Evolutionary conservation across 2,888 invertebrate genomes (phyloP), one percentile per base, ranked within the genome.

Genomic region (Drosophila diplacantha): DNA sequence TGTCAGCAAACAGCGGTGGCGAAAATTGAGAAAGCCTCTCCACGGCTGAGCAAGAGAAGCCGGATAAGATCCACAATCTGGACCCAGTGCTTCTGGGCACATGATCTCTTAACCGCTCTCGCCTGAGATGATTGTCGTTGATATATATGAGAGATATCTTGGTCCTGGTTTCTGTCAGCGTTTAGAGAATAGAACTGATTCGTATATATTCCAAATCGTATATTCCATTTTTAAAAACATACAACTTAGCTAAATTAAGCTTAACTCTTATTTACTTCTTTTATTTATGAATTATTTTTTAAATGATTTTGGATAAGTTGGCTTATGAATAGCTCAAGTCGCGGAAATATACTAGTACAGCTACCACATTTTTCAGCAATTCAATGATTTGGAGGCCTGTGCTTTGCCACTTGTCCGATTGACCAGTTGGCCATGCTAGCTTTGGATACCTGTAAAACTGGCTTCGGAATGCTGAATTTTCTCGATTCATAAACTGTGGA

Each of bases 401-500:
- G 18, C 20, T 35, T 37, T 18, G 54, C 20, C 54, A 54, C 62
- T 71, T 72, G 75, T 58, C 52, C 51, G 75, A 65, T 68, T 72
- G 74, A 67, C 77, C 70, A 77, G 75, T 58, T 77, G 74, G 52
- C 72, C 66, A 62, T 54, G 55, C 46, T 39, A 58, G 72, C 57
- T 56, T 69, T 62, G 64, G 50, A 61, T 70, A 75, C 82, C 69
- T 71, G 78, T 80, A 66, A 80, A 79, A 79, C 82, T 80, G 80
- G 79, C 74, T 73, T 66, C 63, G 75, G 73, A 78, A 81, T 79
- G 78, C 59, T 70, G 68, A 59, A 71, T 79, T 82, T 82, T 82
- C 80, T 67, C 37, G 69, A 82, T 82, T 75, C 77, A 77, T 80
- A 80, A 82, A 52, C 75, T 61, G 73, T 75, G 83, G 80, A 80